phyloP scores from a whole-genome alignment of 2,113 vertebrate genomes.

The Leuciscus idus region DNA sequence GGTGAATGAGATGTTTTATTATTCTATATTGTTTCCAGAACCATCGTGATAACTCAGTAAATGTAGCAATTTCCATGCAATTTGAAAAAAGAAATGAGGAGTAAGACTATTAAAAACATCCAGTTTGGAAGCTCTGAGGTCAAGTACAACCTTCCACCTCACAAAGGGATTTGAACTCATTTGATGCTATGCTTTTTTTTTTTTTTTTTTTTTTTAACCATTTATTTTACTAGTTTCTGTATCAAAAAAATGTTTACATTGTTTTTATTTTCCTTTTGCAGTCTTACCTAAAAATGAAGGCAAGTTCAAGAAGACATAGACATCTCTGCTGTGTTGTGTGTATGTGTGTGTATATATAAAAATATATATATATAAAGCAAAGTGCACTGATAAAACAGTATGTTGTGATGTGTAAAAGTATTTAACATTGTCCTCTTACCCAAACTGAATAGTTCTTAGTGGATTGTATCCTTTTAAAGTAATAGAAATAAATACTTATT shows the following conservation, averaged over 20 bases:
- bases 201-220: neutral
- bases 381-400: slow-evolving; percentile 92
- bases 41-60: slow-evolving; percentile 66
- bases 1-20: slow-evolving; percentile 72
- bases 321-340: slow-evolving; percentile 76
- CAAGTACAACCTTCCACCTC: slow-evolving; percentile 62
- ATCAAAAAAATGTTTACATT: slow-evolving; percentile 88
- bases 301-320: slow-evolving; percentile 67
- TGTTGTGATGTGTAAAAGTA: slow-evolving; percentile 87
- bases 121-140: slow-evolving; percentile 69
- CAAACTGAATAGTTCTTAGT: slow-evolving; percentile 84
- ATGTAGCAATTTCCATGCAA: slow-evolving; percentile 75
- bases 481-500: slow-evolving; percentile 96
- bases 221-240: slow-evolving; percentile 59
- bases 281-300: slow-evolving; percentile 87
- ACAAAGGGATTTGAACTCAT: slow-evolving; percentile 58
- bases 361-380: slow-evolving; percentile 26
- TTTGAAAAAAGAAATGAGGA: neutral
- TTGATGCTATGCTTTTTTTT: slow-evolving; percentile 56
- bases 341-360: slow-evolving; percentile 60
- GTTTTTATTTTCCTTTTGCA: slow-evolving; percentile 86
- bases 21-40: slow-evolving; percentile 69
- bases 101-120: slow-evolving; percentile 46
- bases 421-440: slow-evolving; percentile 89
- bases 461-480: slow-evolving; percentile 79